A percentile compares a stretch with the other conserved stretches of the same genome.
Evolutionary conservation across 2,888 invertebrate species (phyloP).

Genomic region (Drosophila emarginata): DNA sequence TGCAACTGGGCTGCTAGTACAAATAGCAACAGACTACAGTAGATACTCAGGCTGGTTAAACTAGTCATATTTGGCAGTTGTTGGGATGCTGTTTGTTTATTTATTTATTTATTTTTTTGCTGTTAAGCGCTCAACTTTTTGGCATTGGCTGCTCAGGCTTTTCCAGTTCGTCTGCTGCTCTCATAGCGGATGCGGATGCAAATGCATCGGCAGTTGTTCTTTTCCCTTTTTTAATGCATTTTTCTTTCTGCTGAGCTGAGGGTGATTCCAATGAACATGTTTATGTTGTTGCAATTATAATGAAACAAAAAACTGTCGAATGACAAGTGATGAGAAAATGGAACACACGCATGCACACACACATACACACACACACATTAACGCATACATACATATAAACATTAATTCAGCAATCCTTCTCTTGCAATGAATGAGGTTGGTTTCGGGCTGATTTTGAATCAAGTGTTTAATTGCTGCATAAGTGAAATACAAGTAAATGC

Average conservation of each 20-base stretch:
- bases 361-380: neutral
- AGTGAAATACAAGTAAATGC: slow-evolving; percentile 19
- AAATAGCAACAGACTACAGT: slow-evolving; percentile 53
- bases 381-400: neutral
- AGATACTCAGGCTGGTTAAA: slow-evolving; percentile 46
- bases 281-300: slow-evolving; percentile 10
- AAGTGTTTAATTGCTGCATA: slow-evolving; percentile 34
- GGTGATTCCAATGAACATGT: slow-evolving; percentile 27
- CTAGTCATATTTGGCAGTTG: slow-evolving; percentile 57
- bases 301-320: neutral
- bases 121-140: slow-evolving; percentile 54
- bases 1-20: slow-evolving; percentile 58
- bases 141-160: slow-evolving; percentile 54
- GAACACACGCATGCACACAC: neutral
- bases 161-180: slow-evolving; percentile 46
- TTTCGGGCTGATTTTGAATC: slow-evolving; percentile 18
- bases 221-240: slow-evolving; percentile 22
- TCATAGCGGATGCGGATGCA: slow-evolving; percentile 50
- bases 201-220: slow-evolving; percentile 25
- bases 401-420: neutral
- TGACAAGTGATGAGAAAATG: neutral
- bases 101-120: slow-evolving; percentile 8
- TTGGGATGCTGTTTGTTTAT: slow-evolving; percentile 31
- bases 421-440: slow-evolving; percentile 9
- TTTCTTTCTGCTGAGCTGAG: slow-evolving; percentile 17